Evolutionary conservation across 2,113 vertebrate genomes (phyloP), one percentile per base, ranked within the genome.

Genomic region (Carollia perspicillata): DNA sequence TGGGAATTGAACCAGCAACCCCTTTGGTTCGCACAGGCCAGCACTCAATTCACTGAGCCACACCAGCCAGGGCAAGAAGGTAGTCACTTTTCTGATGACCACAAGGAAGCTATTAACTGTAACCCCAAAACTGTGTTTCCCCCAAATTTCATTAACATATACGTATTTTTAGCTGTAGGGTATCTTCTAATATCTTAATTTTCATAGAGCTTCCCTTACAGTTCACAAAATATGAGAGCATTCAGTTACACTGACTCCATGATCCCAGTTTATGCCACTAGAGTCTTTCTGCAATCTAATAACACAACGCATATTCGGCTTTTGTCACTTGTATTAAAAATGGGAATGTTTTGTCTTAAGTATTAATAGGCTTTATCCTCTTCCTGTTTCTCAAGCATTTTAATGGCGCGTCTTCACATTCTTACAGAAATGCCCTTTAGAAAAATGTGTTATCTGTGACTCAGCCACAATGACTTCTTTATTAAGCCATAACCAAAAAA

Each of bases 401-500:
- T 47, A 91, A 47, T 74, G 51, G 6, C 30, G 75, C 89, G 2
- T 91, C 85, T 63, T 89, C 81, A 74, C 81, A 72, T 53, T 87
- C 42, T 60, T 80, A 74, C 1, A 93, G 44, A 88, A 93, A 93
- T 49, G 55, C 33, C 69, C 33, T 91, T 94, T 77, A 14, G 22
- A 95, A 86, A 95, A 84, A 53, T 18, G 5, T 69, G 58, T 93
- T 47, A 42, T 80, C 55, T 86, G 40, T 53, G 69, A 84, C 37
- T 97, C 91, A 93, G 88, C 40, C 72, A 80, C 79, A 95, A 26
- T 66, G 55, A 47, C 42, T 92, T 78, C 37, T 90, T 90, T 85
- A 81, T 44, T 72, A 68, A 95, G 51, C 30, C 69, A 83, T 92
- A 81, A 47, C 74, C 44, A 84, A 77, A 58, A 63, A 58, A 80